Base-by-base conservation (phyloP, 2,113 vertebrate species). In the Riparia riparia region DNA sequence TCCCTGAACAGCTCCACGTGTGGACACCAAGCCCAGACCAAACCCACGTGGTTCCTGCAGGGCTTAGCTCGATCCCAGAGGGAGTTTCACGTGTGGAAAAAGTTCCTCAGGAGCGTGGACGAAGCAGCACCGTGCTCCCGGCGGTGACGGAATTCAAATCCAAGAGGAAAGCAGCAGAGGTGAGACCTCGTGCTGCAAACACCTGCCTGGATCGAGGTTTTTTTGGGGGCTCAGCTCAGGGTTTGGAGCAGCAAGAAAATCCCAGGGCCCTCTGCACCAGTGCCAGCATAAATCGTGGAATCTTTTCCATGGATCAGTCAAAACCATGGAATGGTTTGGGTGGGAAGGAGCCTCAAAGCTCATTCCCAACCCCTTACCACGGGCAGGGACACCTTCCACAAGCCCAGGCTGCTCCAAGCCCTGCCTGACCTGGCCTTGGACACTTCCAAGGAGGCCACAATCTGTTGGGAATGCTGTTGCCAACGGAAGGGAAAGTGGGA, bases 1-100 rank as follows among this genome's bases (percentile, higher is more conserved):
- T 69, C 69, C 61, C 84, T 61, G 73, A 93, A 6, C 12, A 69
- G 74, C 53, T 93, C 82, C 80, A 70, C 12, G 31, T 60, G 86
- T 12, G 72, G 82, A 95, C 76, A 81, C 51, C 69, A 31, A 57
- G 85, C 42, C 32, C 69, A 49, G 53, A 17, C 45, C 49, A 72
- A 87, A 14, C 31, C 57, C 29, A 3, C 0, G 28, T 24, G 70
- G 79, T 4, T 94, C 66, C 82, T 66, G 58, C 11, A 18, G 15
- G 49, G 74, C 37, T 93, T 10, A 69, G 64, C 63, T 50, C 2
- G 0, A 4, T 22, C 74, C 76, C 90, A 80, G 66, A 80, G 85
- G 3, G 37, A 37, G 57, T 9, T 82, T 80, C 56, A 2, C 0
- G 47, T 71, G 86, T 51, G 77, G 68, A 53, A 54, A 1, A 9